phyloP scores from a whole-genome alignment of 2,797 vertebrate species.

The Tauraco hartlaubi region DNA sequence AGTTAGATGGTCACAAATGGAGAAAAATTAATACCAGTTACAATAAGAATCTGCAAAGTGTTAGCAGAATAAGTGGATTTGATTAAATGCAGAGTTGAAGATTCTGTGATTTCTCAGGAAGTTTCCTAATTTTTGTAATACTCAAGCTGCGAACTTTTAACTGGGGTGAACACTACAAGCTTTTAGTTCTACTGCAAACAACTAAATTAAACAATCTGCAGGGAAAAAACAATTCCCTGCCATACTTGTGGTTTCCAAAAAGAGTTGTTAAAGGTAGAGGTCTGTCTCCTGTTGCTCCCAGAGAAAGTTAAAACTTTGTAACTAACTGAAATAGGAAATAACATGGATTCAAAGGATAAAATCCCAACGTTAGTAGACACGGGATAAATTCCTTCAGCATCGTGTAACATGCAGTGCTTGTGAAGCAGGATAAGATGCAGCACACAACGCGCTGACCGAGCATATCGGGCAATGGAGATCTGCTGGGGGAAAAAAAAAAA shows the following conservation, averaged over 20 bases:
- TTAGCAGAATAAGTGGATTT: constrained; percentile 33
- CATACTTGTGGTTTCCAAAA: neutral
- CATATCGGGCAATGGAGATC: neutral
- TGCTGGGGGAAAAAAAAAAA: neutral
- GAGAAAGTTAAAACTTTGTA: neutral
- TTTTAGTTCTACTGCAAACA: neutral
- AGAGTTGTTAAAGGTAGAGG: neutral
- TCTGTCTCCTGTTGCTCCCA: neutral
- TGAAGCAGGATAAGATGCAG: neutral
- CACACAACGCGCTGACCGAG: rapidly evolving
- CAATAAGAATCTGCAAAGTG: constrained; percentile 57
- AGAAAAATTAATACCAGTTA: constrained; percentile 67
- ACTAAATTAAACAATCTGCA: neutral
- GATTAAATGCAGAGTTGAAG: constrained; percentile 43
- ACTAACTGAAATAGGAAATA: neutral
- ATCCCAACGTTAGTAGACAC: neutral
- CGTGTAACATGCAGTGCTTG: neutral
- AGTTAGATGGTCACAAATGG: constrained; percentile 19
- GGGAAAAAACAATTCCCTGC: neutral
- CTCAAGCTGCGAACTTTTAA: neutral
- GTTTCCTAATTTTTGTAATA: neutral
- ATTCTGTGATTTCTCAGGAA: neutral
- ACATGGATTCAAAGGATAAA: neutral
- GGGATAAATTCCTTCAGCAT: neutral
- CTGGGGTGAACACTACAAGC: neutral